Base-by-base conservation (phyloP, 2,888 invertebrate genomes). In the Hipparchia semele region DNA sequence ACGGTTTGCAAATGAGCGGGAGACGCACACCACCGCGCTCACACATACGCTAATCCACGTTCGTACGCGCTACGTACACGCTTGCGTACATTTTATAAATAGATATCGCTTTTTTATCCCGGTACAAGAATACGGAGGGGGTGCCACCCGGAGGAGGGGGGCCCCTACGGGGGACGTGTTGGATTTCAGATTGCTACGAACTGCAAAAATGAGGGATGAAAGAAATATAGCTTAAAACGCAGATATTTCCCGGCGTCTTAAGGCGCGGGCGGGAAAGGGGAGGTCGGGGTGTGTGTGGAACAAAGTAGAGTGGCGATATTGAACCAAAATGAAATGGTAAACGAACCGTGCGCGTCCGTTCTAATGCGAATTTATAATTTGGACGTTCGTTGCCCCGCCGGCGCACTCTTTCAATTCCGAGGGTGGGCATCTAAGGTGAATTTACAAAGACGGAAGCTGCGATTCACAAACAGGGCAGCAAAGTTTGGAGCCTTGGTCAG, bases 131-230 rank as follows among this genome's bases (percentile, higher is more conserved):
- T 91, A 83, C 81, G 83, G 78, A 88, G 90, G 91, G 90, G 88
- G 88, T 84, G 86, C 89, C 90, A 89, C 90, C 91, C 89, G 84
- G 80, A 79, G 85, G 84, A 87, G 88, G 86, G 87, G 87, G 85
- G 84, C 87, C 91, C 90, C 91, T 86, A 90, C 90, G 91, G 92
- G 93, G 91, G 94, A 92, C 93, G 94, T 93, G 92, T 92, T 92
- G 94, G 94, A 92, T 93, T 94, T 92, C 94, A 94, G 94, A 94
- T 94, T 94, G 94, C 94, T 94, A 93, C 94, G 93, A 94, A 94
- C 94, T 94, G 94, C 94, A 94, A 94, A 94, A 94, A 94, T 94
- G 94, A 94, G 94, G 94, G 94, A 94, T 94, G 94, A 94, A 94
- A 94, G 94, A 94, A 94, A 94, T 94, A 94, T 94, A 94, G 94